These are phyloP conservation scores for Epirrhoe alternata DNA, from an alignment of 2,888 invertebrate genomes.

Conservation along the genomic window DNA sequence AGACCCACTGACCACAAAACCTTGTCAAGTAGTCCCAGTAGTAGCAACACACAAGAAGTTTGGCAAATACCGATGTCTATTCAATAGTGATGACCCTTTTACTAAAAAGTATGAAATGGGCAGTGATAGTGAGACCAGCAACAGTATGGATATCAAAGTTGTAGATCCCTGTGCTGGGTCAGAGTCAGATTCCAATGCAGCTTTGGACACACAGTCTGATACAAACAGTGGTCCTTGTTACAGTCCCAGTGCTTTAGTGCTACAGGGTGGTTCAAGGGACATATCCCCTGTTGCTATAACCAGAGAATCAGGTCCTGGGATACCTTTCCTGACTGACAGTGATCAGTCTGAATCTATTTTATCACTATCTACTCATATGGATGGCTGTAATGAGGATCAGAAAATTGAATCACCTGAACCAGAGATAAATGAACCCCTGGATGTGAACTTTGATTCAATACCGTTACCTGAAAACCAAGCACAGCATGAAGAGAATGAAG, in stretches of 20 bases:
- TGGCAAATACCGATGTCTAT: slow-evolving; percentile 83
- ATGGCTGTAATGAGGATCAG: slow-evolving; percentile 38
- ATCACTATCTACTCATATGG: slow-evolving; percentile 27
- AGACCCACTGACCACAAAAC: slow-evolving; percentile 50
- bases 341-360: slow-evolving; percentile 34
- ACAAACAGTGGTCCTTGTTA: slow-evolving; percentile 62
- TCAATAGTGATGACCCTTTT: slow-evolving; percentile 71
- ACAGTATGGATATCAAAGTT: slow-evolving; percentile 75
- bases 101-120: slow-evolving; percentile 73
- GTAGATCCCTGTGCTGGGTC: slow-evolving; percentile 77
- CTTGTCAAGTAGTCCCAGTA: slow-evolving; percentile 60
- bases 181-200: slow-evolving; percentile 80
- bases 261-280: slow-evolving; percentile 58
- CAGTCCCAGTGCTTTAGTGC: slow-evolving; percentile 57
- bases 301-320: slow-evolving; percentile 36
- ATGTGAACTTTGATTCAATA: slow-evolving; percentile 38
- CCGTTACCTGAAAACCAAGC: slow-evolving; percentile 37
- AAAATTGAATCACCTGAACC: slow-evolving; percentile 34
- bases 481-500: slow-evolving; percentile 47
- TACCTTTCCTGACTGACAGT: slow-evolving; percentile 45
- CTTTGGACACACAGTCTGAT: slow-evolving; percentile 69
- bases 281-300: slow-evolving; percentile 56
- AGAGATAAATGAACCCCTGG: slow-evolving; percentile 32
- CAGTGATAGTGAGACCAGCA: slow-evolving; percentile 82
- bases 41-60: slow-evolving; percentile 83